phyloP scores from a whole-genome alignment of 2,113 vertebrate species.

The Datnioides undecimradiatus region DNA sequence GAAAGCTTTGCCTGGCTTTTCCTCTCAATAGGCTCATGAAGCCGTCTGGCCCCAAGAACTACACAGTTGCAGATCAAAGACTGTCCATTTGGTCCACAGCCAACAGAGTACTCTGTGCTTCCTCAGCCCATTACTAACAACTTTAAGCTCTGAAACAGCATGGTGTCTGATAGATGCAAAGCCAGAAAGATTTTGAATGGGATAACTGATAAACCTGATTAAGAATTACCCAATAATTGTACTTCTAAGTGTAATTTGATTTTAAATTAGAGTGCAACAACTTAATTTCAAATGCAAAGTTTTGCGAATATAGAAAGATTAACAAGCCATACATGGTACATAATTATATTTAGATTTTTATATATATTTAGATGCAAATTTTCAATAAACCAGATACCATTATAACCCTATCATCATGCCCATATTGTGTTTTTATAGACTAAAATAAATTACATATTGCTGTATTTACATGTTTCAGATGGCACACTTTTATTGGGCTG shows the following conservation, averaged over 20 bases:
- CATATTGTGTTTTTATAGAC: background rate
- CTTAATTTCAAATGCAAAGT: background rate
- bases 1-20: slow-evolving; percentile 40
- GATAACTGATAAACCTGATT: slow-evolving; percentile 48
- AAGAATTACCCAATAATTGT: too few relatives aligned
- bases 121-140: slow-evolving; percentile 57
- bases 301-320: background rate
- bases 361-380: background rate
- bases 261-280: background rate
- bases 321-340: background rate
- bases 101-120: slow-evolving; percentile 72
- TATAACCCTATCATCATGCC: background rate
- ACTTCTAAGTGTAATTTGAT: too few relatives aligned
- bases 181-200: slow-evolving; percentile 43
- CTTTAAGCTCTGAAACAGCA: slow-evolving; percentile 51
- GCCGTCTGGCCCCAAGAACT: slow-evolving; percentile 53
- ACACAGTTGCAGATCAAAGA: slow-evolving; percentile 81
- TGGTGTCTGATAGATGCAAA: slow-evolving; percentile 46
- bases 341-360: too few relatives aligned
- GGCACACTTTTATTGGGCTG: slow-evolving; percentile 5
- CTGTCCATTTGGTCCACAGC: slow-evolving; percentile 71
- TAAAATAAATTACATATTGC: slow-evolving; percentile 4
- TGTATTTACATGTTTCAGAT: slow-evolving; percentile 21
- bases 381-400: slow-evolving; percentile 4
- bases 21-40: slow-evolving; percentile 43